Conservation (phyloP, 2,888 invertebrate species). For the Andrena dorsata region DNA sequence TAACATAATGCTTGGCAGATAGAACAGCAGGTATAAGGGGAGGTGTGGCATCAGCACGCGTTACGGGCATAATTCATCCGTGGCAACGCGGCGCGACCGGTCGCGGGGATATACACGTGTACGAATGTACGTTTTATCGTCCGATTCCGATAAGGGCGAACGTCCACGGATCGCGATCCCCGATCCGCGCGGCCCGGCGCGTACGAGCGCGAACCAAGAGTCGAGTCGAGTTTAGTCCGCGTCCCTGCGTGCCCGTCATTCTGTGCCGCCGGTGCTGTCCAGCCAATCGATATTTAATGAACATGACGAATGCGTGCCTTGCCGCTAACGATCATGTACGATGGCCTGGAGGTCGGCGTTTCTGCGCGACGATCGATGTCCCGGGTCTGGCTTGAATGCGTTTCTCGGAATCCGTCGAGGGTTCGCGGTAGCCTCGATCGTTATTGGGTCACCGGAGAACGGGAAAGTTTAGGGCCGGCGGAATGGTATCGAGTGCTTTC, state of each 20-base stretch:
- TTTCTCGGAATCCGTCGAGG: slow-evolving; percentile 20
- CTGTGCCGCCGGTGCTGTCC: slow-evolving; percentile 21
- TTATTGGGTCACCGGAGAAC: slow-evolving; percentile 26
- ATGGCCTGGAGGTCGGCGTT: slow-evolving; percentile 32
- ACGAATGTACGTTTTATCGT: slow-evolving; percentile 75
- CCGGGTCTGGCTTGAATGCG: neutral
- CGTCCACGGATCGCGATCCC: slow-evolving; percentile 36
- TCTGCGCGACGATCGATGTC: slow-evolving; percentile 36
- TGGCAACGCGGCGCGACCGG: slow-evolving; percentile 36
- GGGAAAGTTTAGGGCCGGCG: neutral
- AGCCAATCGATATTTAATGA: slow-evolving; percentile 72
- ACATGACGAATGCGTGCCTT: slow-evolving; percentile 50
- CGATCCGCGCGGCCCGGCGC: neutral
- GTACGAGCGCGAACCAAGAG: slow-evolving; percentile 3
- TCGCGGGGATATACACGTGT: slow-evolving; percentile 72
- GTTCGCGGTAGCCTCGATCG: neutral
- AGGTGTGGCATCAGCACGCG: slow-evolving; percentile 81
- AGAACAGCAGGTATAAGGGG: slow-evolving; percentile 71
- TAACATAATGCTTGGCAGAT: slow-evolving; percentile 75
- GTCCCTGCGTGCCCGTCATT: slow-evolving; percentile 30
- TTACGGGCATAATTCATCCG: slow-evolving; percentile 81
- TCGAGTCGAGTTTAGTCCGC: neutral
- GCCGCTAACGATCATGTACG: slow-evolving; percentile 50
- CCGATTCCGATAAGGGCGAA: slow-evolving; percentile 69
- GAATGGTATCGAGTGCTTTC: neutral